phyloP scores from a whole-genome alignment of 2,888 invertebrate species.

The Aelia acuminata region DNA sequence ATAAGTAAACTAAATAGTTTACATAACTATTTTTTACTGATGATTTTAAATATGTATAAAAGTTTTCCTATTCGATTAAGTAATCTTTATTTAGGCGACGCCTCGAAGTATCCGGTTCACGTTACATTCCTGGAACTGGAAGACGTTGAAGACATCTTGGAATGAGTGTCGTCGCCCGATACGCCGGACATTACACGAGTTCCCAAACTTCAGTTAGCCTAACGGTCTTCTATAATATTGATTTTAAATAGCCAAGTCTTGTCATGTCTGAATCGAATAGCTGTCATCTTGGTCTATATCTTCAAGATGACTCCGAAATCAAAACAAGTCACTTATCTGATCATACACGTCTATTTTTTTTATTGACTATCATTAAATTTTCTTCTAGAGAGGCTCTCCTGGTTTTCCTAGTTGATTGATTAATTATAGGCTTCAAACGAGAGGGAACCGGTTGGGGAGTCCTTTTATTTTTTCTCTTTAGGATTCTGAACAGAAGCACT shows the following conservation, averaged over 20 bases:
- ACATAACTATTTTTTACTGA: no score
- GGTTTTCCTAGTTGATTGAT: conserved; percentile 43
- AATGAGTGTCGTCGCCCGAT: background rate
- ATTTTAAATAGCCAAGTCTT: background rate
- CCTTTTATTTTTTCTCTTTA: background rate
- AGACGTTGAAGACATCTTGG: background rate
- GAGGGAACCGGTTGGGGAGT: background rate
- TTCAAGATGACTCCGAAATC: conserved; percentile 1
- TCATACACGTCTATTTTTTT: background rate
- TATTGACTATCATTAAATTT: conserved; percentile 13
- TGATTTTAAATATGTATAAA: background rate
- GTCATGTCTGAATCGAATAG: background rate
- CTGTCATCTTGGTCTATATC: background rate
- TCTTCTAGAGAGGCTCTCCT: background rate
- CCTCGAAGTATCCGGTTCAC: background rate
- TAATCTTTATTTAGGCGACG: background rate
- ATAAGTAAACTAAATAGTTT: background rate
- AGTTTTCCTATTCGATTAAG: background rate
- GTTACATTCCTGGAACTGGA: background rate
- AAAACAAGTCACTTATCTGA: conserved; percentile 30
- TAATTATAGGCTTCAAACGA: background rate
- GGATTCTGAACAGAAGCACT: conserved; percentile 31
- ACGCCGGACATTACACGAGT: background rate
- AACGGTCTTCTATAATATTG: background rate
- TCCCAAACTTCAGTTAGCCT: background rate